These are phyloP conservation scores for Selene dorsalis DNA, from an alignment of 2,797 vertebrate genomes.

Conservation along the genomic window DNA sequence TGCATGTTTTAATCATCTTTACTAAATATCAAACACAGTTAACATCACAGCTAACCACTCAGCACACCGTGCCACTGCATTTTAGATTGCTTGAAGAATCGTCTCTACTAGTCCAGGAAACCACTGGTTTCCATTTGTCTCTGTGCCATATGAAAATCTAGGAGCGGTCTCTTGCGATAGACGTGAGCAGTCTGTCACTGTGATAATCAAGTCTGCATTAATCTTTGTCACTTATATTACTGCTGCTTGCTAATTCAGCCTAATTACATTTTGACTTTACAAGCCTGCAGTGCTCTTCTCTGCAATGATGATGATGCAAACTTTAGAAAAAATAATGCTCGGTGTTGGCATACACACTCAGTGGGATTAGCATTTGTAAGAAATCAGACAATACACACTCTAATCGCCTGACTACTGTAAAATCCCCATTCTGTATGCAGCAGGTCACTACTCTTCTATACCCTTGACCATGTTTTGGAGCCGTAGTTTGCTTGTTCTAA, in stretches of 20 bases:
- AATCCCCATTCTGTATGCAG: not conserved
- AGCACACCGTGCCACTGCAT: not conserved
- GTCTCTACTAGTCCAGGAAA: not conserved
- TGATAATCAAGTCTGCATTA: not conserved
- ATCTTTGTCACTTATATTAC: not conserved
- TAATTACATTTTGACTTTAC: not conserved
- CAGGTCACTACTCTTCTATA: not conserved
- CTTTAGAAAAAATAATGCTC: not conserved
- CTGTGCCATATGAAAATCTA: constrained; percentile 8
- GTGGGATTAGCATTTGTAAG: not conserved
- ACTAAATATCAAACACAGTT: not conserved
- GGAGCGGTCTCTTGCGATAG: not conserved
- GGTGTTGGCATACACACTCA: not conserved
- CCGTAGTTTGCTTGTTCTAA: not conserved
- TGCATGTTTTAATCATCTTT: not conserved
- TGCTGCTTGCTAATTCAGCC: not conserved
- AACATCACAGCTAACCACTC: not conserved
- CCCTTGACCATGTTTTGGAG: not conserved
- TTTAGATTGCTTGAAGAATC: not conserved
- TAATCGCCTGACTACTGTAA: constrained; percentile 1
- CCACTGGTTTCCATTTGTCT: constrained; percentile 6
- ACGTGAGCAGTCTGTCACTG: not conserved
- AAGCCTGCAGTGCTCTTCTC: not conserved
- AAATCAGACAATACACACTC: not conserved
- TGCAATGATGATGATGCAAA: not conserved